Base-by-base conservation (phyloP, 2,113 vertebrate species). In the Tonatia bakeri region DNA sequence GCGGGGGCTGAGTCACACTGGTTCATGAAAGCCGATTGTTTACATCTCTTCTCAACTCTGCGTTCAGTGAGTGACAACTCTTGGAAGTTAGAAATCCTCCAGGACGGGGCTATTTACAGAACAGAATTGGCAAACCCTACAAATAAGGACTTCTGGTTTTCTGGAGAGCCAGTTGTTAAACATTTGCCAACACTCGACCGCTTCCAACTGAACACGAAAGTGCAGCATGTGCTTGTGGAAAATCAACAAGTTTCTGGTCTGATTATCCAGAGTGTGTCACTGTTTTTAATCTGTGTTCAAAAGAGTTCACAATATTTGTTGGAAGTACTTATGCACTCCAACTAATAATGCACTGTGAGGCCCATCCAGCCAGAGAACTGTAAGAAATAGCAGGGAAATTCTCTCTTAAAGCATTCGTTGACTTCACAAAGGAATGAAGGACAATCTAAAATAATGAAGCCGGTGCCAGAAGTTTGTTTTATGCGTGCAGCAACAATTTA, bases 61-160 rank as follows among this genome's bases (percentile, higher is more conserved):
- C 14, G 26, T 28, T 69, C 86, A 70, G 24, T 69, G 47, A 70
- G 24, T 69, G 47, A 61, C 38, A 72, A 3, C 38, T 31, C 73
- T 14, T 36, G 19, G 86, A 86, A 86, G 31, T 12, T 38, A 76
- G 26, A 86, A 89, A 73, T 64, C 8, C 11, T 36, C 33, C 31
- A 10, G 38, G 22, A 16, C 52, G 47, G 45, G 40, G 67, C 65
- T 80, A 56, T 47, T 70, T 64, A 65, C 8, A 69, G 24, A 65
- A 76, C 5, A 82, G 65, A 85, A 47, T 7, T 82, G 28, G 72
- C 22, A 82, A 89, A 86, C 14, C 19, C 38, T 80, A 43, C 22
- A 87, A 65, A 94, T 69, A 10, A 76, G 3, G 33, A 84, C 38
- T 80, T 97, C 80, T 70, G 19, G 43, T 73, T 92, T 95, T 59